Percentiles rank a stretch among this genome's conserved stretches.
phyloP scores from a whole-genome alignment of 2,797 vertebrate genomes.

The Sebastes taczanowskii region DNA sequence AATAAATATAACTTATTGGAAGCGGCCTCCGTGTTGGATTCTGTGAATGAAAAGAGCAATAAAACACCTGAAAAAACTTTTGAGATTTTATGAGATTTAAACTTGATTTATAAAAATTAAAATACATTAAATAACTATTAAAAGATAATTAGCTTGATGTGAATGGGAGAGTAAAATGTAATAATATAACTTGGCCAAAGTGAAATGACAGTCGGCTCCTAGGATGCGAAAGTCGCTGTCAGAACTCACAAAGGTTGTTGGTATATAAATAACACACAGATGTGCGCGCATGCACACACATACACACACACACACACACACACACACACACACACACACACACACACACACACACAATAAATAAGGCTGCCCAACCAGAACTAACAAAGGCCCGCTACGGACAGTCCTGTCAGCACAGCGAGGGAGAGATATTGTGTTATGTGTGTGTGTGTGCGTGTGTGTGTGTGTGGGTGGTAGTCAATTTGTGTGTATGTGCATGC shows the following conservation, averaged over 20 bases:
- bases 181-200: not conserved
- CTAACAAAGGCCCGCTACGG: conserved; percentile 71
- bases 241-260: conserved; percentile 33
- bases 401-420: conserved; percentile 68
- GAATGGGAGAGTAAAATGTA: not conserved
- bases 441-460: conserved; percentile 20
- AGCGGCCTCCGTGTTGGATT: not conserved
- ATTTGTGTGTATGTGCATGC: not conserved
- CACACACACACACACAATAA: conserved; percentile 25
- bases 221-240: not conserved
- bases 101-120: not conserved
- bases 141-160: not conserved
- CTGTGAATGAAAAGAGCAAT: not conserved
- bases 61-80: not conserved
- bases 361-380: conserved; percentile 73
- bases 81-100: not conserved
- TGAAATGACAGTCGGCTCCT: conserved; percentile 4
- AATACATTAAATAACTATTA: not conserved
- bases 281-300: not conserved
- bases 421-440: conserved; percentile 17
- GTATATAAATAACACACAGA: conserved; percentile 32
- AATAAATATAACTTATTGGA: not conserved
- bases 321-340: not conserved
- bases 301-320: conserved; percentile 2
- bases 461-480: not conserved